Percentiles rank a stretch among this genome's conserved stretches.
phyloP scores from a whole-genome alignment of 2,797 vertebrate species.

The Eospalax fontanierii region DNA sequence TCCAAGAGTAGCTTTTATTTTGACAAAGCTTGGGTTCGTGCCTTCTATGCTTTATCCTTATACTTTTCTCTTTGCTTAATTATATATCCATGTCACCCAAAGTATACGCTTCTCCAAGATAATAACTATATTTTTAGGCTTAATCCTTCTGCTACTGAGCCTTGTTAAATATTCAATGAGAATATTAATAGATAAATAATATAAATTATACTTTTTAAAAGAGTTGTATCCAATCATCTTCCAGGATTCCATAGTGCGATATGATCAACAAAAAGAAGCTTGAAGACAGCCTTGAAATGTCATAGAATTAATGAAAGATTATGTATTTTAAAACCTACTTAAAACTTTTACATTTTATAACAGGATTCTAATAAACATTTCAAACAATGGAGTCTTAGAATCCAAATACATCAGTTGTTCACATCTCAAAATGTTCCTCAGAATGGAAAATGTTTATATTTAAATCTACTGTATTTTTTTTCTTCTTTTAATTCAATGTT shows the following conservation, averaged over 20 bases:
- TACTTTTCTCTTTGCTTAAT: background rate
- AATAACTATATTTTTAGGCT: background rate
- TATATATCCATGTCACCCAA: background rate
- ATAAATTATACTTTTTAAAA: no score
- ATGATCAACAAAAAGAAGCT: background rate
- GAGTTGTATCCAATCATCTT: background rate
- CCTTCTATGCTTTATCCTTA: background rate
- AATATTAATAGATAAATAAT: background rate
- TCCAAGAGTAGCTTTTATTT: no score
- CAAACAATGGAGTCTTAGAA: background rate
- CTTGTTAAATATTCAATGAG: background rate
- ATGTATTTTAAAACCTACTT: background rate
- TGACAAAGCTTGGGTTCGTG: background rate
- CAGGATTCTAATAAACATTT: background rate
- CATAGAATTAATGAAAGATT: background rate
- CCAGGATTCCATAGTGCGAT: background rate
- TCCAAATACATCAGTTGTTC: background rate
- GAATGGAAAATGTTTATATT: background rate
- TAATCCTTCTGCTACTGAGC: background rate
- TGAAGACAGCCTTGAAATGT: background rate
- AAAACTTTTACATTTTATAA: background rate
- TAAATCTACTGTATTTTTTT: background rate
- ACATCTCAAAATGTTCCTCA: background rate
- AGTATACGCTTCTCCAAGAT: background rate
- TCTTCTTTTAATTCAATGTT: background rate